Evolutionary conservation across 2,888 invertebrate species (phyloP).

Genomic region (Caenorhabditis afra): DNA sequence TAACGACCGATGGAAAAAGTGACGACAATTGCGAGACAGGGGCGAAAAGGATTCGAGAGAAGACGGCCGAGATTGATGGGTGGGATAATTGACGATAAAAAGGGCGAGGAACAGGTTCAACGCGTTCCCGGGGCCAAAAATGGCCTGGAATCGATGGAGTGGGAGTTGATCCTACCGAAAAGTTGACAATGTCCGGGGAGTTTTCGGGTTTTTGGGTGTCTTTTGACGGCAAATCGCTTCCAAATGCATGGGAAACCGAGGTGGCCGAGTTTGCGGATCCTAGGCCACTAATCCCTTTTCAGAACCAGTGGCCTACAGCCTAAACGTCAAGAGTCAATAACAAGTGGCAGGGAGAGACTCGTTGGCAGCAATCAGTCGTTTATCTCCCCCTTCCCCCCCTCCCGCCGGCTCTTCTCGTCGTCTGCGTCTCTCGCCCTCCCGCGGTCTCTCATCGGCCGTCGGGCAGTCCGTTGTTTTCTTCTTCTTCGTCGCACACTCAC

Average conservation of each 20-base stretch:
- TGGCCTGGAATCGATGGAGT: not conserved
- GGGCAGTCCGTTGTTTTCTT: conserved; percentile 11
- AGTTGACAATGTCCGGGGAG: no score
- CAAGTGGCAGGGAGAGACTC: no score
- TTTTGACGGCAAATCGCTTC: conserved; percentile 3
- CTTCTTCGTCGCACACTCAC: no score
- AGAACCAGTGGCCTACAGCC: no score
- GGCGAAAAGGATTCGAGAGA: conserved; percentile 16
- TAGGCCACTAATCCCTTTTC: conserved; percentile 37
- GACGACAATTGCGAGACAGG: conserved; percentile 48
- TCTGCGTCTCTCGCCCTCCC: conserved; percentile 15
- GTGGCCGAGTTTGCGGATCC: conserved; percentile 12
- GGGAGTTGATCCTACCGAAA: no score
- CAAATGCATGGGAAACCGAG: not conserved
- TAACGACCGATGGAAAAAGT: conserved; percentile 22
- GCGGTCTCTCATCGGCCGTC: conserved; percentile 18
- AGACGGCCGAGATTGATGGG: conserved; percentile 25
- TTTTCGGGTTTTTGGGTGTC: not conserved
- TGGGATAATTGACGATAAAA: conserved; percentile 22
- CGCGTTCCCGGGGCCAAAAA: not conserved
- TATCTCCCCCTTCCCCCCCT: conserved; percentile 27
- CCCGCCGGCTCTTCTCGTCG: conserved; percentile 10
- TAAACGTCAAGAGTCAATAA: not conserved
- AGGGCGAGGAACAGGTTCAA: not conserved
- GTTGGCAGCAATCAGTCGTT: conserved; percentile 38